A percentile compares a stretch with the other conserved stretches of the same genome.
Evolutionary conservation across 2,797 vertebrate genomes (phyloP).

Genomic region (Corythornis leucogaster): DNA sequence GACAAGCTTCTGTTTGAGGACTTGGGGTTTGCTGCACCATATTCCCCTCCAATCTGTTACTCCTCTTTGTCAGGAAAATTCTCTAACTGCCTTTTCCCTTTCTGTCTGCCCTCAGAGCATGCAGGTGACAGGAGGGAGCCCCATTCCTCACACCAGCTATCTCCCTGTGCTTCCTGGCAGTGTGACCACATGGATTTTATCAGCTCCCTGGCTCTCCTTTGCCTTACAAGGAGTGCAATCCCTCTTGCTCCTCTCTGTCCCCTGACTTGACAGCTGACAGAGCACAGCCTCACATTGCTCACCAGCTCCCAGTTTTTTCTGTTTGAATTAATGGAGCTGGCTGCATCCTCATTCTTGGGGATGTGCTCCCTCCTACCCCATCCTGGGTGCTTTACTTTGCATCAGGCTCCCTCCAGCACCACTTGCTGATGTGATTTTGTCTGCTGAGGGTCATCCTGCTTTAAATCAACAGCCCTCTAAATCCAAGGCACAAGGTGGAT

Average conservation of each 20-base stretch:
- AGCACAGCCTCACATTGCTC: constrained; percentile 56
- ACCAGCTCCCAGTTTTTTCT: background rate
- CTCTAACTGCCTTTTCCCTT: background rate
- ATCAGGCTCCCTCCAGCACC: accelerated
- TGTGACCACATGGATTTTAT: background rate
- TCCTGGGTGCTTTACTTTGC: background rate
- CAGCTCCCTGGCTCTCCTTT: constrained; percentile 20
- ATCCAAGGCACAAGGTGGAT: background rate
- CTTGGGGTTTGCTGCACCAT: background rate
- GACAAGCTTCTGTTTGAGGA: background rate
- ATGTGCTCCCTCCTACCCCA: background rate
- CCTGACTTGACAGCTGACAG: constrained; percentile 65
- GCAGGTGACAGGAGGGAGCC: background rate
- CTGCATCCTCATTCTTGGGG: background rate
- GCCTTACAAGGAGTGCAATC: constrained; percentile 64
- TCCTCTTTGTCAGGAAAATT: background rate
- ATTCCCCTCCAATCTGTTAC: background rate
- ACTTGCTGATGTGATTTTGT: background rate
- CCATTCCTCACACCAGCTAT: background rate
- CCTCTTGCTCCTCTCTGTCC: constrained; percentile 22
- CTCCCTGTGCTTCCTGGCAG: background rate
- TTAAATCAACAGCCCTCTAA: background rate
- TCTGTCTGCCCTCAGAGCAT: background rate
- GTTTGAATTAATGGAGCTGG: background rate
- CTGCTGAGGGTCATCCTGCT: background rate